Evolutionary conservation across 2,888 invertebrate genomes (phyloP), one percentile per base, ranked within the genome.

Genomic region (Drosophila cognata): DNA sequence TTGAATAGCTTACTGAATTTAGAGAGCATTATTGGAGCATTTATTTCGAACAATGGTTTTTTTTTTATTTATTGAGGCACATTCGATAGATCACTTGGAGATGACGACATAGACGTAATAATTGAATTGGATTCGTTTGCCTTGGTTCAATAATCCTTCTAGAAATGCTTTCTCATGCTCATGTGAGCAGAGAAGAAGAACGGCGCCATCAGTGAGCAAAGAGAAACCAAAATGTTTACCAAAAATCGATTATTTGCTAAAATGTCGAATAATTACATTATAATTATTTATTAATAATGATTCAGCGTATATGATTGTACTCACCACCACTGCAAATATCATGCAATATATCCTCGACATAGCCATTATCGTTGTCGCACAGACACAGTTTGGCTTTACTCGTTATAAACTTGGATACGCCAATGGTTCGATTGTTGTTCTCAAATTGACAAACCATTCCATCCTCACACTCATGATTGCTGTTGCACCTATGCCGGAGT

Each of bases 401-500:
- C 11, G 92, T 92, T 84, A 92, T 92, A 60, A 92, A 92, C 69
- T 92, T 92, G 58, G 92, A 91, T n/a, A 92, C 90, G 2, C 94
- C 94, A 74, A 91, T 91, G 52, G 92, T 92, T 18, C 92, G 87
- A 0, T 95, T 95, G 53, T 94, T 93, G 92, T 95, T 95, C 0
- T 94, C 94, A 2, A 93, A 90, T 38, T 94, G 94, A 89, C 96
- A 96, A 64, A 95, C 94, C 60, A 96, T 94, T 0, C 95, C 95
- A 33, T 95, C 95, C 83, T 95, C 94, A 81, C 96, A 96, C 61
- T 96, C 96, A 61, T 94, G 94, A 80, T 94, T 94, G 84, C 94
- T 94, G 28, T 92, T 93, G 92, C 96, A 96, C 1, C 94, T 93
- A 88, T 95, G 95, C 10, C 92, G 91, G n/a, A 93, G 78, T 10